Evolutionary conservation across 2,888 invertebrate genomes (phyloP).

Genomic region (Incurvaria masculella): DNA sequence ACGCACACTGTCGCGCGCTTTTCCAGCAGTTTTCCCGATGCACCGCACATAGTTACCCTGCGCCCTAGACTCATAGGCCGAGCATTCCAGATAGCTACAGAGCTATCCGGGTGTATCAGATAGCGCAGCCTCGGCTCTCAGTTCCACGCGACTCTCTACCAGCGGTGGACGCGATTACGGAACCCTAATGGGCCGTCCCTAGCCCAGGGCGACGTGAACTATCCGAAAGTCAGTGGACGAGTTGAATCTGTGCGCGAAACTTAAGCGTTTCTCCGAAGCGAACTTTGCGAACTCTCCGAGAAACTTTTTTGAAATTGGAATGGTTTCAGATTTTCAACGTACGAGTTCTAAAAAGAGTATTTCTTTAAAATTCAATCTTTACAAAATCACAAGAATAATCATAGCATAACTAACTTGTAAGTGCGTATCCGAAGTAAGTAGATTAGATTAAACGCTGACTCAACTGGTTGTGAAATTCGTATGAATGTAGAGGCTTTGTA

Average conservation of each 20-base stretch:
- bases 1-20: conserved; percentile 14
- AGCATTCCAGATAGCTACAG: conserved; percentile 29
- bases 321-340: conserved; percentile 8
- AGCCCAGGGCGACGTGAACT: conserved; percentile 9
- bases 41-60: conserved; percentile 9
- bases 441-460: conserved; percentile 25
- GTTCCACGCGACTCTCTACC: conserved; percentile 34
- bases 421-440: not conserved
- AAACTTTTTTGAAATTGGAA: conserved; percentile 10
- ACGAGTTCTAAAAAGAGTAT: conserved; percentile 2
- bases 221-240: conserved; percentile 1
- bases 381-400: too few species aligned
- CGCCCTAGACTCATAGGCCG: conserved; percentile 10
- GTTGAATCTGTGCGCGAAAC: conserved; percentile 2
- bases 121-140: conserved; percentile 30
- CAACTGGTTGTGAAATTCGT: conserved; percentile 28
- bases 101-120: conserved; percentile 35
- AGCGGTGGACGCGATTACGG: conserved; percentile 33
- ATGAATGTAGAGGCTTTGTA: conserved; percentile 6
- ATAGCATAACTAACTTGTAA: too few species aligned
- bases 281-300: conserved; percentile 3
- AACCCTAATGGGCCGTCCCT: conserved; percentile 12
- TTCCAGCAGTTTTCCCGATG: conserved; percentile 12
- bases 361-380: too few species aligned
- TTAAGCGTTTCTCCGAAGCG: conserved; percentile 17